These are phyloP conservation scores for Fabriciana adippe DNA, from an alignment of 2,888 invertebrate genomes.

Conservation along the genomic window DNA sequence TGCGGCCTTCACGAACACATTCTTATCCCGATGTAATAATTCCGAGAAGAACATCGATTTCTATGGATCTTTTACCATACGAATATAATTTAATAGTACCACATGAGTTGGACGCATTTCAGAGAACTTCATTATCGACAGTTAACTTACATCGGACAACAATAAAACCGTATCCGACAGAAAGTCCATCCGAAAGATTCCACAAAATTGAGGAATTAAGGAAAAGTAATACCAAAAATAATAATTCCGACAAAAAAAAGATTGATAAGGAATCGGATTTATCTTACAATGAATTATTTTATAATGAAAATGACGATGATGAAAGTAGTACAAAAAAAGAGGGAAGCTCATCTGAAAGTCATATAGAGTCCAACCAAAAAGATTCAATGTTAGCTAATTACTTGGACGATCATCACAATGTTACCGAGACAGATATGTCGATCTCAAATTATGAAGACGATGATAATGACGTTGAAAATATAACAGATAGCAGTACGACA, in stretches of 20 bases:
- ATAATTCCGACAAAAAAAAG: conserved; percentile 29
- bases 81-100: conserved; percentile 23
- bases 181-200: not conserved
- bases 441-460: conserved; percentile 34
- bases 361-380: conserved; percentile 22
- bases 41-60: conserved; percentile 52
- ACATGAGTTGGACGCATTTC: conserved; percentile 2
- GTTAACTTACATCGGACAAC: conserved; percentile 21
- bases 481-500: conserved; percentile 21
- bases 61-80: conserved; percentile 43
- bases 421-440: conserved; percentile 28
- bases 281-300: conserved; percentile 57
- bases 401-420: conserved; percentile 35
- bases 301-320: conserved; percentile 54
- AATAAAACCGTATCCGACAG: conserved; percentile 3
- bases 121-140: conserved; percentile 7
- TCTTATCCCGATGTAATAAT: conserved; percentile 41
- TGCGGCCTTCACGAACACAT: conserved; percentile 49
- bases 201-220: conserved; percentile 2
- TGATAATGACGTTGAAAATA: conserved; percentile 45
- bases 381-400: conserved; percentile 23
- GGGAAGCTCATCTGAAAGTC: conserved; percentile 16
- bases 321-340: conserved; percentile 25
- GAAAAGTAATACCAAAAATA: conserved; percentile 38
- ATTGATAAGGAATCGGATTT: conserved; percentile 50